Conservation (phyloP, 2,888 invertebrate species). For the Synergus umbraculus region DNA sequence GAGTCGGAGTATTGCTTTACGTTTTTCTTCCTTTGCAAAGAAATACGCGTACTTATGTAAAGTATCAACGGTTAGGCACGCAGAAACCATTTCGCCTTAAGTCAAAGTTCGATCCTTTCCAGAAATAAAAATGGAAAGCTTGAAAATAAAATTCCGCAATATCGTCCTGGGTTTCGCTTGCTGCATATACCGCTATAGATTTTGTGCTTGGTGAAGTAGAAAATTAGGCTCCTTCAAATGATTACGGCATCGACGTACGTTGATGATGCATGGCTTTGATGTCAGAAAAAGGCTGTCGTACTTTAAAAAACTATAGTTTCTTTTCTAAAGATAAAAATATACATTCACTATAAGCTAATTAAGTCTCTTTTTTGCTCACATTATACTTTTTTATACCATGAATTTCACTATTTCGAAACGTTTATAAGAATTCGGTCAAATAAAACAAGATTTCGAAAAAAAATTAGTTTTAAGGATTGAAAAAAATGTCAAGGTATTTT, state of each 20-base stretch:
- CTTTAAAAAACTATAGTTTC: constrained; percentile 44
- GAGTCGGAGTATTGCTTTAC: constrained; percentile 30
- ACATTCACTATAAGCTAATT: background rate
- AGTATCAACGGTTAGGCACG: constrained; percentile 27
- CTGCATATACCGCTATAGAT: constrained; percentile 47
- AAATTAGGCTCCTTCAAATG: constrained; percentile 64
- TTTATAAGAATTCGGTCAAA: too few relatives aligned
- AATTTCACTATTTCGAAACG: too few relatives aligned
- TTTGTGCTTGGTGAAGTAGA: constrained; percentile 62
- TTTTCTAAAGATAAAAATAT: background rate
- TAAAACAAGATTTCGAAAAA: too few relatives aligned
- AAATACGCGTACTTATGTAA: constrained; percentile 11
- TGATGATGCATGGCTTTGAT: background rate
- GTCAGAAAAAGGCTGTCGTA: background rate
- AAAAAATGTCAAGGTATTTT: too few relatives aligned
- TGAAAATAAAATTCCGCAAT: constrained; percentile 54
- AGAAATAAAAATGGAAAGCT: constrained; percentile 52
- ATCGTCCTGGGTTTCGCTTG: constrained; percentile 50
- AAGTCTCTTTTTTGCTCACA: too few relatives aligned
- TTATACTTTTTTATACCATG: too few relatives aligned
- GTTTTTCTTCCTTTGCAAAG: background rate
- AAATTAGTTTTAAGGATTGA: too few relatives aligned
- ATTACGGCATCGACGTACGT: constrained; percentile 32
- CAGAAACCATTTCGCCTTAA: constrained; percentile 44
- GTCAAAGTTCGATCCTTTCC: constrained; percentile 44